A percentile compares a stretch with the other conserved stretches of the same genome.
These are phyloP conservation scores for Diadumene lineata DNA, from an alignment of 92 coral and sea anemone genomes.

Conservation along the genomic window DNA sequence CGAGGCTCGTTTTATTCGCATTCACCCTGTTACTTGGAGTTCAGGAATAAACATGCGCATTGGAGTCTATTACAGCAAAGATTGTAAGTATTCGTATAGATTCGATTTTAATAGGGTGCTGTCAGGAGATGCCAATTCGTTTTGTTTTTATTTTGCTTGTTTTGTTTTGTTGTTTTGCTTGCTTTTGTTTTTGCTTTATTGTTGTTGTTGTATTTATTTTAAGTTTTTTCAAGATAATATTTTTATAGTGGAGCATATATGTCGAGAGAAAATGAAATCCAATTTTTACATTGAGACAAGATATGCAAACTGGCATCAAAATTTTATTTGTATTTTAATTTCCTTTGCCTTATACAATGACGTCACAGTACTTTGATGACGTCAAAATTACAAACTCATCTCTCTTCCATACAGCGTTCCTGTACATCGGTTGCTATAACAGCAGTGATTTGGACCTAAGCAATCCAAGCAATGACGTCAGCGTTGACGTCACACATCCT, in stretches of 20 bases:
- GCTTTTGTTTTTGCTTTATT: too few species aligned
- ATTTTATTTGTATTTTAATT: neutral
- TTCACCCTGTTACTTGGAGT: slow-evolving; percentile 53
- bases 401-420: neutral
- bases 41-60: slow-evolving; percentile 50
- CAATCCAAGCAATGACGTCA: slow-evolving; percentile 13
- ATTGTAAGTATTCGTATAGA: slow-evolving; percentile 44
- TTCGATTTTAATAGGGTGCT: neutral
- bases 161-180: too few species aligned
- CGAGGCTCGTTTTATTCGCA: slow-evolving; percentile 57
- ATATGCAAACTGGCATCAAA: too few species aligned
- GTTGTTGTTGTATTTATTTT: too few species aligned
- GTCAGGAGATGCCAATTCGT: neutral
- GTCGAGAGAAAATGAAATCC: too few species aligned
- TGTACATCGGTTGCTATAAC: slow-evolving; percentile 14
- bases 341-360: neutral
- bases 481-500: slow-evolving; percentile 19
- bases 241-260: too few species aligned
- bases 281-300: too few species aligned
- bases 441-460: neutral
- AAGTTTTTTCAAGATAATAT: too few species aligned
- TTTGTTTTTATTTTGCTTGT: neutral
- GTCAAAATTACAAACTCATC: neutral
- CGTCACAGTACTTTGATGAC: neutral
- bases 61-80: slow-evolving; percentile 39